A percentile compares a stretch with the other conserved stretches of the same genome.
Evolutionary conservation across 1,140 invertebrate genomes (phyloP).

Genomic region (Zaprionus lachaisei): DNA sequence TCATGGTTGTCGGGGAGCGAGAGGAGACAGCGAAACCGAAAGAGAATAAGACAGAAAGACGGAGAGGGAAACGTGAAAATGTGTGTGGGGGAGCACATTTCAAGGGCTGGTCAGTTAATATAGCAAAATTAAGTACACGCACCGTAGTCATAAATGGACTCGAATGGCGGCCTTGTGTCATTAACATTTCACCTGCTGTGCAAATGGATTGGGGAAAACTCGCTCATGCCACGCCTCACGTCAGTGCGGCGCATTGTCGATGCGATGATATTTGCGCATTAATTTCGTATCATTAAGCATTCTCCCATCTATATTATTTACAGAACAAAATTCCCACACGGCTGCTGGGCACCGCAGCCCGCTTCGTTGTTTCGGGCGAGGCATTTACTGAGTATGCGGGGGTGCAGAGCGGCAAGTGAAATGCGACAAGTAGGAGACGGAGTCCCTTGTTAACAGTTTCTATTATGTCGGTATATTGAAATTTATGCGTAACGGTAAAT

Average conservation of each 20-base stretch:
- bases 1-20: slow-evolving; percentile 10
- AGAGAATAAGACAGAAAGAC: neutral
- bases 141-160: slow-evolving; percentile 26
- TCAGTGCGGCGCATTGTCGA: slow-evolving; percentile 25
- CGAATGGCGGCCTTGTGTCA: slow-evolving; percentile 23
- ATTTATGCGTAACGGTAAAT: slow-evolving; percentile 63
- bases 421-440: slow-evolving; percentile 8
- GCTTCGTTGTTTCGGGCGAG: slow-evolving; percentile 11
- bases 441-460: slow-evolving; percentile 11
- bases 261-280: slow-evolving; percentile 71
- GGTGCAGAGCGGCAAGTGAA: slow-evolving; percentile 5
- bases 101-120: neutral
- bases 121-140: slow-evolving; percentile 35
- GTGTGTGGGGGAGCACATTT: slow-evolving; percentile 4
- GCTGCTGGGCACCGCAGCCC: neutral
- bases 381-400: neutral
- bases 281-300: slow-evolving; percentile 79
- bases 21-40: neutral
- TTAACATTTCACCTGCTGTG: slow-evolving; percentile 38
- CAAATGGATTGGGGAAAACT: slow-evolving; percentile 3
- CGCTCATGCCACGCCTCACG: slow-evolving; percentile 13
- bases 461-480: slow-evolving; percentile 51
- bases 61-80: neutral
- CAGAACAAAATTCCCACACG: slow-evolving; percentile 37
- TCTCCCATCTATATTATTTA: slow-evolving; percentile 63